Percentiles rank a stretch among this genome's conserved stretches.
Conservation (phyloP, 37 sponge, comb jelly and placozoan genomes). For the Geodia barretti region DNA sequence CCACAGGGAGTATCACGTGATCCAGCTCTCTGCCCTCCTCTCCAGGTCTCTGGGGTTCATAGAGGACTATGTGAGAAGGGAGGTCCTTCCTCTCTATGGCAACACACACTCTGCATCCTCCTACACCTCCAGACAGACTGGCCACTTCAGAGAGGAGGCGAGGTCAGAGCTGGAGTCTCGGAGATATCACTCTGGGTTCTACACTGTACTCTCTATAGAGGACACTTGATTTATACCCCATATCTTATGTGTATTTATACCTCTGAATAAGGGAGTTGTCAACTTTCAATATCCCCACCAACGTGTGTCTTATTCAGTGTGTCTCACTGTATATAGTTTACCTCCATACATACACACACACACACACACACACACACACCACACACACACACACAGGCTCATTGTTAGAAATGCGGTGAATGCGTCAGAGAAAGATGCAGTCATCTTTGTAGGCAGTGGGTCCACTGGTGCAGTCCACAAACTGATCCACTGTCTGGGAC, state of each 20-base stretch:
- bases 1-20: neutral
- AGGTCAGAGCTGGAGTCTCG: slow-evolving; percentile 30
- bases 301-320: no score
- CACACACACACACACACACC: no score
- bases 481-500: slow-evolving; percentile 70
- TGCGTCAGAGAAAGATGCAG: slow-evolving; percentile 87
- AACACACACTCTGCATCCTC: slow-evolving; percentile 91
- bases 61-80: slow-evolving; percentile 69
- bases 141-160: slow-evolving; percentile 85
- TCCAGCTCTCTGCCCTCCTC: neutral
- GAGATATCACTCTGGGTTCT: no score
- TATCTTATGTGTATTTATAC: no score
- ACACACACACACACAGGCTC: slow-evolving; percentile 7
- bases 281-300: no score
- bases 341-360: no score
- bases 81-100: slow-evolving; percentile 83
- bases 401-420: slow-evolving; percentile 81
- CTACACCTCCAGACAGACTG: slow-evolving; percentile 76
- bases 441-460: slow-evolving; percentile 88
- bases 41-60: slow-evolving; percentile 73
- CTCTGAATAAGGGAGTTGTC: no score
- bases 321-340: neutral
- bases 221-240: no score
- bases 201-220: neutral
- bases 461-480: slow-evolving; percentile 83